Conservation (phyloP, 1,140 invertebrate genomes). For the Nephila pilipes region DNA sequence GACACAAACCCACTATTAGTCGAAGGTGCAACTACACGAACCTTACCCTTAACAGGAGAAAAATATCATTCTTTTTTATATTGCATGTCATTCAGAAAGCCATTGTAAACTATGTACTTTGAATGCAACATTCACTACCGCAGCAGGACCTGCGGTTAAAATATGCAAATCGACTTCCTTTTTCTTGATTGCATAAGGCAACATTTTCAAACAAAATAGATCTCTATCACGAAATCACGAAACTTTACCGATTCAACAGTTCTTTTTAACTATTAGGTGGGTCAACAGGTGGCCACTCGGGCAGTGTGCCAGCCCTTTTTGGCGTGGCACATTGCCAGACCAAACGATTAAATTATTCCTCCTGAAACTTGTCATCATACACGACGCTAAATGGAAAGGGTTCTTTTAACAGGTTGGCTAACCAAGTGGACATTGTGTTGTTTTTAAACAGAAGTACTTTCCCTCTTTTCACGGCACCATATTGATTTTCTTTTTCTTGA, state of each 20-base stretch:
- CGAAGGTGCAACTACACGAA: neutral
- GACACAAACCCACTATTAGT: neutral
- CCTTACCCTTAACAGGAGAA: neutral
- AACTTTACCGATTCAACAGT: slow-evolving; percentile 15
- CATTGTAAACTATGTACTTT: neutral
- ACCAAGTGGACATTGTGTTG: neutral
- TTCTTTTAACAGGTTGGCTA: slow-evolving; percentile 35
- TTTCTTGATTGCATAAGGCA: neutral
- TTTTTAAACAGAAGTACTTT: neutral
- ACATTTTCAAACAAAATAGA: neutral
- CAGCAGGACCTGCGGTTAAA: neutral
- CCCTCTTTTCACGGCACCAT: neutral
- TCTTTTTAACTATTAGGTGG: slow-evolving; percentile 18
- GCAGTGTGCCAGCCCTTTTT: neutral
- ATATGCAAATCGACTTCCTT: neutral
- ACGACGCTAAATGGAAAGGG: neutral
- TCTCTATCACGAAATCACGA: neutral
- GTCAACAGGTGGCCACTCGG: neutral
- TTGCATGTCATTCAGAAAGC: neutral
- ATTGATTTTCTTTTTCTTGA: neutral
- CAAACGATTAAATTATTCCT: slow-evolving; percentile 32
- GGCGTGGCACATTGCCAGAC: neutral
- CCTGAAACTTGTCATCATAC: slow-evolving; percentile 15
- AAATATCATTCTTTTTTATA: neutral
- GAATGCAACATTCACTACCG: neutral